A percentile compares a stretch with the other conserved stretches of the same genome.
Evolutionary conservation across 1,140 invertebrate species (phyloP).

Genomic region (Panonychus citri): DNA sequence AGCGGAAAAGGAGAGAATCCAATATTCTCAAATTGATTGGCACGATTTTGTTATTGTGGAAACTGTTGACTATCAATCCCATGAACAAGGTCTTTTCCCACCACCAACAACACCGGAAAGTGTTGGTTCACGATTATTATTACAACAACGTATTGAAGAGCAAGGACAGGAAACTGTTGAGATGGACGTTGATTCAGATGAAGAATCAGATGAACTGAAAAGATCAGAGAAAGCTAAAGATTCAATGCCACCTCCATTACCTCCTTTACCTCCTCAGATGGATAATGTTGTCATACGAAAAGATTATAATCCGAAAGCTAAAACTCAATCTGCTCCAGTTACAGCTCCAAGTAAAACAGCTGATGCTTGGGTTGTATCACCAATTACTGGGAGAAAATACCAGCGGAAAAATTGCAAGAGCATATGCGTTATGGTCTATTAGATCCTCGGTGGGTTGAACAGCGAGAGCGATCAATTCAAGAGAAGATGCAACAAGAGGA

Average conservation of each 20-base stretch:
- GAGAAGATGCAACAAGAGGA: conserved; percentile 65
- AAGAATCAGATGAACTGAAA: conserved; percentile 40
- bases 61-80: conserved; percentile 93
- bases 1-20: conserved; percentile 76
- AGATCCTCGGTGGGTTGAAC: conserved; percentile 94
- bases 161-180: conserved; percentile 24
- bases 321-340: conserved; percentile 24
- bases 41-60: conserved; percentile 99
- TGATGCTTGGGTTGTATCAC: conserved; percentile 88
- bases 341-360: conserved; percentile 29
- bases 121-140: conserved; percentile 75
- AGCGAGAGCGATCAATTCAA: conserved; percentile 59
- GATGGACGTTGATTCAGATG: conserved; percentile 52
- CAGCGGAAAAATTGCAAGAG: conserved; percentile 84
- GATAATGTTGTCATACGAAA: conserved; percentile 90
- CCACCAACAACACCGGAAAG: conserved; percentile 89
- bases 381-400: conserved; percentile 90
- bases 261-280: conserved; percentile 50
- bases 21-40: conserved; percentile 97
- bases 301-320: conserved; percentile 81
- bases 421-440: conserved; percentile 73
- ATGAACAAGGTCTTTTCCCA: conserved; percentile 68
- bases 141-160: conserved; percentile 36
- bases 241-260: conserved; percentile 27
- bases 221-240: conserved; percentile 3